These are phyloP conservation scores for rat (Rattus norvegicus) DNA, from an alignment of 2,113 vertebrate genomes.

Conservation along the genomic window DNA sequence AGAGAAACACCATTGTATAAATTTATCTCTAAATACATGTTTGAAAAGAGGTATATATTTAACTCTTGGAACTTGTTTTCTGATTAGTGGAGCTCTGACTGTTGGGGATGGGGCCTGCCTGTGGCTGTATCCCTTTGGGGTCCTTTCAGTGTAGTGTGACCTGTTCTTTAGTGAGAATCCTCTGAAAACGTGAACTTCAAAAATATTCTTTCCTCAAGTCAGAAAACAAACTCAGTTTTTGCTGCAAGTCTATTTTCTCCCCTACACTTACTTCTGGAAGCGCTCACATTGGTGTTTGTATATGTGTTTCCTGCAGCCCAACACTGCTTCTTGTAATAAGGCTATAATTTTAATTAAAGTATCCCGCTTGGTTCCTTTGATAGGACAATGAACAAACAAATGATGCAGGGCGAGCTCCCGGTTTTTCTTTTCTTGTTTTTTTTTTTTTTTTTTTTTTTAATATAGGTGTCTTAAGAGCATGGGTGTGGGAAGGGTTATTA, in stretches of 20 bases:
- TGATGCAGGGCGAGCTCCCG: not conserved
- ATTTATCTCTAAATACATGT: slow-evolving; percentile 66
- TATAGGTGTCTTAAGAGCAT: slow-evolving; percentile 23
- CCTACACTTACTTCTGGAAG: not conserved
- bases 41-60: slow-evolving; percentile 60
- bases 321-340: not conserved
- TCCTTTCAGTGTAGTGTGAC: not conserved
- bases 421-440: slow-evolving; percentile 58
- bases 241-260: not conserved
- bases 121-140: not conserved
- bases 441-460: slow-evolving; percentile 42
- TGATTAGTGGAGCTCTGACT: slow-evolving; percentile 1
- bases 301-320: not conserved
- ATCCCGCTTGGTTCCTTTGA: not conserved
- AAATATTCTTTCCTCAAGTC: slow-evolving; percentile 22
- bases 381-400: slow-evolving; percentile 46
- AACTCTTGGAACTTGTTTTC: slow-evolving; percentile 17
- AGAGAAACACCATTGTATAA: slow-evolving; percentile 66
- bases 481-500: not conserved
- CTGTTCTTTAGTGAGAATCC: not conserved
- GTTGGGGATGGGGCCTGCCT: not conserved
- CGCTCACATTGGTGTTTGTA: not conserved
- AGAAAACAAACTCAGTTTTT: slow-evolving; percentile 51
- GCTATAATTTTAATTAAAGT: slow-evolving; percentile 56
- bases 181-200: slow-evolving; percentile 35